Evolutionary conservation across 2,888 invertebrate species (phyloP).

Genomic region (Dolichomitus sp.): DNA sequence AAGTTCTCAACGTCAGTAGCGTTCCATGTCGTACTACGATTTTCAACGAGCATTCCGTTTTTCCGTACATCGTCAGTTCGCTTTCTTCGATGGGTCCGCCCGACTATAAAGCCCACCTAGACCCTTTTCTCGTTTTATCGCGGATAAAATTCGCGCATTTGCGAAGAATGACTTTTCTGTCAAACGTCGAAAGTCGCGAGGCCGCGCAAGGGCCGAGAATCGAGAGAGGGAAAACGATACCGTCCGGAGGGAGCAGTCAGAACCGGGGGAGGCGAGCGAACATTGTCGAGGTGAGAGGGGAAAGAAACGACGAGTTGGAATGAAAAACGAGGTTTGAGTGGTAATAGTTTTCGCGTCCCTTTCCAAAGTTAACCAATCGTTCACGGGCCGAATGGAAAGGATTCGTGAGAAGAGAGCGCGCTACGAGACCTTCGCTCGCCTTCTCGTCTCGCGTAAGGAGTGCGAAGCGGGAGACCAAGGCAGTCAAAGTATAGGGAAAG

Average conservation of each 20-base stretch:
- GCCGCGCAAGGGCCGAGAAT: not conserved
- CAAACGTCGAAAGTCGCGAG: constrained; percentile 13
- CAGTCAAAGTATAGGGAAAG: constrained; percentile 44
- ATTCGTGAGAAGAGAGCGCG: not conserved
- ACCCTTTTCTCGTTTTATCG: constrained; percentile 36
- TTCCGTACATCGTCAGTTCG: not conserved
- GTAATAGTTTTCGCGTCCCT: constrained; percentile 70
- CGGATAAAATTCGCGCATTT: constrained; percentile 57
- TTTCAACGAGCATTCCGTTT: not conserved
- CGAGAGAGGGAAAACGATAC: constrained; percentile 53
- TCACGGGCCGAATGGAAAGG: constrained; percentile 53
- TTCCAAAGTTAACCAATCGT: constrained; percentile 71
- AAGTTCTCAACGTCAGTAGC: not conserved
- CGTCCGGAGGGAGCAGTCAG: constrained; percentile 44
- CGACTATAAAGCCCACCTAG: not conserved
- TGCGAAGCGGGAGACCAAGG: constrained; percentile 21
- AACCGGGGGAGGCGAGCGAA: constrained; percentile 23
- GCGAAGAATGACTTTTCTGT: constrained; percentile 53
- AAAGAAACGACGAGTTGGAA: constrained; percentile 26
- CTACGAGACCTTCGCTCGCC: constrained; percentile 21
- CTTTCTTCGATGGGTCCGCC: not conserved
- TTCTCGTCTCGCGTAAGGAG: constrained; percentile 33
- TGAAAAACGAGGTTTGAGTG: constrained; percentile 66
- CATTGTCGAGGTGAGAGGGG: not conserved
- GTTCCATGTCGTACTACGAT: not conserved